These are phyloP conservation scores for Meriones psammophilus DNA, from an alignment of 2,797 vertebrate genomes.

Conservation along the genomic window DNA sequence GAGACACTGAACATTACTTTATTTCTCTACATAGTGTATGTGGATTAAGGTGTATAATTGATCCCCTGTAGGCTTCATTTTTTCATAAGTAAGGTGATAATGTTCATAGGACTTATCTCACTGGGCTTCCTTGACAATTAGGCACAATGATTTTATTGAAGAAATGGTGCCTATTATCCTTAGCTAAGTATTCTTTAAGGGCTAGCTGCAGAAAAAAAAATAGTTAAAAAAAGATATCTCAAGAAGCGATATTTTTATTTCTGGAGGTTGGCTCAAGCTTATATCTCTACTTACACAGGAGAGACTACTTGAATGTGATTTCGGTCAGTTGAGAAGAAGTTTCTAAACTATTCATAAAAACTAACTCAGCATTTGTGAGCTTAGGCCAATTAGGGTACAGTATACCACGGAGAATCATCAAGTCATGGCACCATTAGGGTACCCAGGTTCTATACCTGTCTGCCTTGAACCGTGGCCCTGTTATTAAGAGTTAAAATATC, in stretches of 20 bases:
- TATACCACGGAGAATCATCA: neutral
- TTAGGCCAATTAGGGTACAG: neutral
- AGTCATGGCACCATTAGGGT: neutral
- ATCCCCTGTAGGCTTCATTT: neutral
- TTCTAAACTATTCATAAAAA: constrained; percentile 20
- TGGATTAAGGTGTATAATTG: neutral
- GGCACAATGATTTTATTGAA: neutral
- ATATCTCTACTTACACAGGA: neutral
- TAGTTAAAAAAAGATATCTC: neutral
- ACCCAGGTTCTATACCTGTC: neutral
- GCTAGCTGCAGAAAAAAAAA: neutral
- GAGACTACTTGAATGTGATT: neutral
- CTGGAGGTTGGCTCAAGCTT: neutral
- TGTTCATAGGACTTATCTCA: neutral
- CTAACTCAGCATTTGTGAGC: neutral
- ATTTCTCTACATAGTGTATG: neutral
- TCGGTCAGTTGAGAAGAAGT: neutral
- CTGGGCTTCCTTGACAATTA: neutral
- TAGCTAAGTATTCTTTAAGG: neutral
- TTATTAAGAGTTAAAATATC: neutral
- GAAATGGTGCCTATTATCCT: neutral
- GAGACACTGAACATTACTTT: neutral
- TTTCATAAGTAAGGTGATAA: neutral
- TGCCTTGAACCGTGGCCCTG: neutral
- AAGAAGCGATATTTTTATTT: neutral